Conservation (phyloP, 2,888 invertebrate species). For the Coecobrya sp. region DNA sequence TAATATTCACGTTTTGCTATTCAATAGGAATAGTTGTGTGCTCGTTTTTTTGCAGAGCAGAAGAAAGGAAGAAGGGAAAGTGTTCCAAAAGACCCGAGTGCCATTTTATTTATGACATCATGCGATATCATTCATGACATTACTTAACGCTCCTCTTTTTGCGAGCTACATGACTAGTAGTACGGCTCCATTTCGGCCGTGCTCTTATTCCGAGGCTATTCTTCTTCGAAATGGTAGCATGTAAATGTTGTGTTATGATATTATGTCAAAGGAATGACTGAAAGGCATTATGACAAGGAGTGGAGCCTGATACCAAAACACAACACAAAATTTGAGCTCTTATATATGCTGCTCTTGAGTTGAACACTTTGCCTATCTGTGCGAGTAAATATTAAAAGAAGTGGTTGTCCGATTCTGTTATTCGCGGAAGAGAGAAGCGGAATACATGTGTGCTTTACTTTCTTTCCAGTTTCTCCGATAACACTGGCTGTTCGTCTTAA, state of each 20-base stretch:
- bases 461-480: constrained; percentile 22
- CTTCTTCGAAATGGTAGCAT: constrained; percentile 32
- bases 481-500: constrained; percentile 34
- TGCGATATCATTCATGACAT: constrained; percentile 57
- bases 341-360: not conserved
- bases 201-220: not conserved
- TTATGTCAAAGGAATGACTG: constrained; percentile 51
- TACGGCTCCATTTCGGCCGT: not conserved
- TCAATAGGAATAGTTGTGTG: not conserved
- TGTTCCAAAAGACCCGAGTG: constrained; percentile 34
- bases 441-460: not conserved
- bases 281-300: constrained; percentile 55
- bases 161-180: not conserved
- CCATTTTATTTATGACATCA: constrained; percentile 61
- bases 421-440: not conserved
- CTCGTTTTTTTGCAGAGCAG: not conserved
- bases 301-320: constrained; percentile 29
- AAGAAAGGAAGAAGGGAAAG: constrained; percentile 14
- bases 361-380: not conserved
- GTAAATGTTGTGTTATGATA: constrained; percentile 50
- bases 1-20: constrained; percentile 40
- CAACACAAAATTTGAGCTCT: not conserved
- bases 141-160: constrained; percentile 54
- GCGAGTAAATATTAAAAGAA: constrained; percentile 17
- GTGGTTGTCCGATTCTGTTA: constrained; percentile 23